Conservation (phyloP, 2,888 invertebrate genomes). For the Schrankia costaestrigalis region DNA sequence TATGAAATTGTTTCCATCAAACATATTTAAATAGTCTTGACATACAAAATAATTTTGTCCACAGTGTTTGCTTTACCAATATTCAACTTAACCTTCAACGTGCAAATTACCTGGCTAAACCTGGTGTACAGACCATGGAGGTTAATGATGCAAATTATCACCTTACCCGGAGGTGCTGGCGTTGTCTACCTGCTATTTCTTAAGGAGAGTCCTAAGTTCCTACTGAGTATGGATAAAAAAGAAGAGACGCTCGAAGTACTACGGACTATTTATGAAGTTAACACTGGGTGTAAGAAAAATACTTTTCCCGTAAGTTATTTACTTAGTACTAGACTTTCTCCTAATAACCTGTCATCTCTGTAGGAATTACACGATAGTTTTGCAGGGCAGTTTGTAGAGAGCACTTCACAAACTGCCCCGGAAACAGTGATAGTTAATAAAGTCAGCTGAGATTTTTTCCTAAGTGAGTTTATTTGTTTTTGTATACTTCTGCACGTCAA, state of each 20-base stretch:
- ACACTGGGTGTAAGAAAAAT: slow-evolving; percentile 38
- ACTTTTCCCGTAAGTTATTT: neutral
- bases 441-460: too few relatives aligned
- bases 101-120: slow-evolving; percentile 56
- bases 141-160: slow-evolving; percentile 83
- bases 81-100: slow-evolving; percentile 48
- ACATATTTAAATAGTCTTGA: too few relatives aligned
- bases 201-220: slow-evolving; percentile 89
- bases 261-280: slow-evolving; percentile 43
- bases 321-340: too few relatives aligned
- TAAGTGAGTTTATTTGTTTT: too few relatives aligned
- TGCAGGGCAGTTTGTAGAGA: too few relatives aligned
- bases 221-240: slow-evolving; percentile 81
- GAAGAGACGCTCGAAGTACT: slow-evolving; percentile 75
- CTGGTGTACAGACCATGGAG: slow-evolving; percentile 87
- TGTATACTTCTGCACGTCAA: too few relatives aligned
- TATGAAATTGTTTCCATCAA: neutral
- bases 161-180: slow-evolving; percentile 82
- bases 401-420: too few relatives aligned
- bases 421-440: too few relatives aligned
- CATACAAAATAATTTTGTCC: slow-evolving; percentile 1
- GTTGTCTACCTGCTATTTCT: slow-evolving; percentile 75
- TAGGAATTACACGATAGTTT: too few relatives aligned
- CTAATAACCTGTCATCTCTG: too few relatives aligned
- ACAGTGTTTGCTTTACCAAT: slow-evolving; percentile 59